phyloP scores from a whole-genome alignment of 2,888 invertebrate species.

The Ariolimax columbianus region DNA sequence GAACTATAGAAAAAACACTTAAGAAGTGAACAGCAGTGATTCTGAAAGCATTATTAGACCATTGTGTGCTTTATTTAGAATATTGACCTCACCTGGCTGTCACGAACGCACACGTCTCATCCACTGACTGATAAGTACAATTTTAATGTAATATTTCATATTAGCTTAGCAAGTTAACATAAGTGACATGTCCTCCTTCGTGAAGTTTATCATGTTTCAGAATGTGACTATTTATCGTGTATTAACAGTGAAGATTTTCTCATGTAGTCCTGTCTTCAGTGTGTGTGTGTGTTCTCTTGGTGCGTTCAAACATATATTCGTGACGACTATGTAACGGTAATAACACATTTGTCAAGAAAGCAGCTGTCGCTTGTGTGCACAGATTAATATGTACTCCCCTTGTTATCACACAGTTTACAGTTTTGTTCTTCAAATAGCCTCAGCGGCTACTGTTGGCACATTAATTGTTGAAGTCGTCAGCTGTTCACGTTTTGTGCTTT shows the following conservation, averaged over 20 bases:
- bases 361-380: neutral
- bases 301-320: neutral
- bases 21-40: no score
- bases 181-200: neutral
- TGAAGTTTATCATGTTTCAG: neutral
- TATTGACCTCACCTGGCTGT: no score
- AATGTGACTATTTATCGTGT: neutral
- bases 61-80: no score
- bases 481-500: neutral
- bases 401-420: neutral
- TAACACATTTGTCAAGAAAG: neutral
- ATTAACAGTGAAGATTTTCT: neutral
- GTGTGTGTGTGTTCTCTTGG: neutral
- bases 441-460: neutral
- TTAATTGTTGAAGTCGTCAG: neutral
- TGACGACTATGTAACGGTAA: neutral
- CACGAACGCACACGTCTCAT: no score
- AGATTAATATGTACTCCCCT: neutral
- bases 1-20: no score
- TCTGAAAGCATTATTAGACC: no score
- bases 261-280: neutral
- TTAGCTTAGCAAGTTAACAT: no score
- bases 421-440: slow-evolving; percentile 6
- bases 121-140: no score
- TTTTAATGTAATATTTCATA: no score